A percentile compares a stretch with the other conserved stretches of the same genome.
phyloP scores from a whole-genome alignment of 2,888 invertebrate species.

The Glyphotaelius pellucidus region DNA sequence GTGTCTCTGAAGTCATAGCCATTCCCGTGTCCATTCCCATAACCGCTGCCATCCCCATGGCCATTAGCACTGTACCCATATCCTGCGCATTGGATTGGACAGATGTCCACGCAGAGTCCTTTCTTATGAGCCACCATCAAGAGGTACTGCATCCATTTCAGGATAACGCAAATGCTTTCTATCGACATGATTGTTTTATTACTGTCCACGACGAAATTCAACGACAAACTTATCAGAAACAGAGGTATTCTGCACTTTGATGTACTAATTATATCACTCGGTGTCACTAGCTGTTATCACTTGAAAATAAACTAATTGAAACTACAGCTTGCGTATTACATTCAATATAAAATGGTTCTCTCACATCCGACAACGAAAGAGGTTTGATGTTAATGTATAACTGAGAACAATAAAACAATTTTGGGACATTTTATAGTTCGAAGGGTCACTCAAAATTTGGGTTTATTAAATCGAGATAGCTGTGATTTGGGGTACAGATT shows the following conservation, averaged over 20 bases:
- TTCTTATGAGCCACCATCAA: constrained; percentile 63
- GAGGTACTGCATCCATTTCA: constrained; percentile 65
- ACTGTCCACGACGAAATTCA: not conserved
- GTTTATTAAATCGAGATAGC: not conserved
- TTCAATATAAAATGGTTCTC: not conserved
- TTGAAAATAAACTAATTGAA: too few species aligned
- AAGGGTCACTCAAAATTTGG: not conserved
- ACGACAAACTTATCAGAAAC: not conserved
- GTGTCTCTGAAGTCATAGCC: not conserved
- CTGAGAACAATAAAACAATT: not conserved
- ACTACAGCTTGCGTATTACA: not conserved
- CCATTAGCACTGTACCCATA: constrained; percentile 45
- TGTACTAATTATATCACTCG: too few species aligned
- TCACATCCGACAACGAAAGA: not conserved
- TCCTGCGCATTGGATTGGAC: constrained; percentile 56
- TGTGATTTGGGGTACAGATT: constrained; percentile 10
- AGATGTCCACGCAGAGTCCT: constrained; percentile 61
- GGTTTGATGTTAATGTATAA: not conserved
- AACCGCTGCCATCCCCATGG: constrained; percentile 16
- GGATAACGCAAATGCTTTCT: constrained; percentile 61
- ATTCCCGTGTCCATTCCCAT: constrained; percentile 29
- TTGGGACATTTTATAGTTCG: constrained; percentile 17
- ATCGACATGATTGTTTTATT: constrained; percentile 55
- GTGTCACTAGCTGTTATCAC: too few species aligned
- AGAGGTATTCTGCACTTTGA: too few species aligned